Evolutionary conservation across 2,113 vertebrate genomes (phyloP), one percentile per base, ranked within the genome.

Genomic region (Podarcis muralis): DNA sequence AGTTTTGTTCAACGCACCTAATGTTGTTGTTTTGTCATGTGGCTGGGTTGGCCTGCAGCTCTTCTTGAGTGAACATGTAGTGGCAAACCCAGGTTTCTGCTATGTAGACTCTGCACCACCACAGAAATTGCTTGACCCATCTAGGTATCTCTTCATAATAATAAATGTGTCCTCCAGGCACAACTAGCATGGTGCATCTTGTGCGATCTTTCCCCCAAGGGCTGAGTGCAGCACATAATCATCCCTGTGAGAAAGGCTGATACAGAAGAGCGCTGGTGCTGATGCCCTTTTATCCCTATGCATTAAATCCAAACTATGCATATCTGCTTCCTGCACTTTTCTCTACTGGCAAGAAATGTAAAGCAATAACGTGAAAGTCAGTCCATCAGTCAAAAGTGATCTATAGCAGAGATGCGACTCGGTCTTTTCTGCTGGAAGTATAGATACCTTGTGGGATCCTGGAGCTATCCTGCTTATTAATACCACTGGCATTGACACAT

Each of bases 381-480:
- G 37, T 4, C 48, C 83, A 85, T 0, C 0, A 81, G 88, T 71
- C 25, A 84, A 68, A 3, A 69, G 40, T 40, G 40, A 86, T 71
- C 83, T 25, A 87, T 0, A 75, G 78, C 78, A 84, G 87, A 93
- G 86, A 90, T 86, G 78, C 87, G 85, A 37, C 89, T 71, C 81
- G 85, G 40, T 66, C 40, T 78, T 89, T 68, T 83, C 23, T 72
- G 0, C 0, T 77, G 83, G 76, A 93, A 84, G 82, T 30, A 35
- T 32, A 27, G 86, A n/a, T 30, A 92, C 90, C 89, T 93, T 66
- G 68, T 90, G 92, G 22, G 90, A 92, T 87, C 91, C 92, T 85
- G 84, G 86, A 69, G 88, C 81, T 90, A 88, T 88, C 91, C 86
- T 82, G 79, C 16, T 93, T 91, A 80, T 91, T 92, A 91, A 94